Conservation (phyloP, 2,888 invertebrate genomes). For the Sclerodermus sp. region DNA sequence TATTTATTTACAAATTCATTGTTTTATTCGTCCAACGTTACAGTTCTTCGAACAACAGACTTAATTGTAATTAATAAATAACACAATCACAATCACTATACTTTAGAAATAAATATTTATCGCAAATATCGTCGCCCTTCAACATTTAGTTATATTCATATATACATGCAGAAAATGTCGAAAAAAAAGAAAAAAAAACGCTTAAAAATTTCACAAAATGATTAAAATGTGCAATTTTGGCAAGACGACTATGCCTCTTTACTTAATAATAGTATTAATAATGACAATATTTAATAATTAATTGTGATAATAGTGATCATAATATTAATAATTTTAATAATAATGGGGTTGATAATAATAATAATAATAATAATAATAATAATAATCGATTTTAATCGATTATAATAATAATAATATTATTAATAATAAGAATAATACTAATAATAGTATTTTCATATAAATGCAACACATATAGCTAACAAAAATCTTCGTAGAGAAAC, state of each 20-base stretch:
- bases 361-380: neutral
- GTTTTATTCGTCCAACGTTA: slow-evolving; percentile 27
- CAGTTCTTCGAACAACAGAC: slow-evolving; percentile 27
- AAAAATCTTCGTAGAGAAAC: neutral
- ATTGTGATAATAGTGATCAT: no score
- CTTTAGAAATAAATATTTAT: slow-evolving; percentile 41
- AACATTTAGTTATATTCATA: slow-evolving; percentile 18
- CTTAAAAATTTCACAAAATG: neutral
- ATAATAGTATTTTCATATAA: neutral
- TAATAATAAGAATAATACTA: neutral
- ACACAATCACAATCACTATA: slow-evolving; percentile 42
- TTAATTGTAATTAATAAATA: slow-evolving; percentile 46
- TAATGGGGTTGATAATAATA: neutral
- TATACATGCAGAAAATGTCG: slow-evolving; percentile 19
- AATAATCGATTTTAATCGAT: neutral
- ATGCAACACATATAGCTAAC: no score
- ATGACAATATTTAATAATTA: no score
- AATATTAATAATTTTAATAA: neutral
- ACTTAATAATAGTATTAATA: no score
- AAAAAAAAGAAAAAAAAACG: neutral
- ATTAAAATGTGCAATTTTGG: no score
- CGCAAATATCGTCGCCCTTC: slow-evolving; percentile 25
- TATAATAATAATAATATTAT: neutral
- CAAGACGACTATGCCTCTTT: slow-evolving; percentile 10
- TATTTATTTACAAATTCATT: slow-evolving; percentile 50